These are phyloP conservation scores for Pristionchus mayeri DNA, from an alignment of 2,888 invertebrate genomes.

Conservation along the genomic window DNA sequence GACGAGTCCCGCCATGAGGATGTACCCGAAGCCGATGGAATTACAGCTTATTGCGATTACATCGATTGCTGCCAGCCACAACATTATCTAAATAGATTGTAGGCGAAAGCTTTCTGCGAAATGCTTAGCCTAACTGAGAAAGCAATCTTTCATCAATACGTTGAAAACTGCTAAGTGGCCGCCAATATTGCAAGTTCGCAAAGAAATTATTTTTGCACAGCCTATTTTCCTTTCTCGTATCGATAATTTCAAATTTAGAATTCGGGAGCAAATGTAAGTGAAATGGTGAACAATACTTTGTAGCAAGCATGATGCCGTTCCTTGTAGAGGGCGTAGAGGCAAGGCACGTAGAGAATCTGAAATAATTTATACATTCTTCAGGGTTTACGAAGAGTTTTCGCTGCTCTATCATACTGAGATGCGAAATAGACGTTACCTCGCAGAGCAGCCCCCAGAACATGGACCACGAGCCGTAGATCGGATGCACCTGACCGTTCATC, in stretches of 20 bases:
- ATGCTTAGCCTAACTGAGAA: too few species aligned
- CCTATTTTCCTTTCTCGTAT: background rate
- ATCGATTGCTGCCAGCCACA: background rate
- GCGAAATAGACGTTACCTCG: background rate
- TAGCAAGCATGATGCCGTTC: background rate
- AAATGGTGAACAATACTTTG: background rate
- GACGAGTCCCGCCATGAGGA: background rate
- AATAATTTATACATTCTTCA: background rate
- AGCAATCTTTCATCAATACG: too few species aligned
- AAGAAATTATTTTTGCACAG: too few species aligned
- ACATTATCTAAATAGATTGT: conserved; percentile 4
- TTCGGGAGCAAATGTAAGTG: too few species aligned
- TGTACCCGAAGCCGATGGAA: background rate
- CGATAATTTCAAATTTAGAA: background rate
- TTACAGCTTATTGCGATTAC: background rate
- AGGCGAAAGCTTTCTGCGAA: too few species aligned
- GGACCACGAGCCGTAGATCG: background rate
- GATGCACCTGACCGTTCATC: background rate
- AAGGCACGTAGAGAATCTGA: conserved; percentile 4
- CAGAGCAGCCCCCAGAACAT: conserved; percentile 2
- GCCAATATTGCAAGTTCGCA: too few species aligned
- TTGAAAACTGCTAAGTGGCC: too few species aligned
- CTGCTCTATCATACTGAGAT: too few species aligned
- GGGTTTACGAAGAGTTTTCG: background rate
- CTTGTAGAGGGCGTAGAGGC: background rate